Conservation (phyloP, 2,113 vertebrate genomes). For the Macaca fascicularis region DNA sequence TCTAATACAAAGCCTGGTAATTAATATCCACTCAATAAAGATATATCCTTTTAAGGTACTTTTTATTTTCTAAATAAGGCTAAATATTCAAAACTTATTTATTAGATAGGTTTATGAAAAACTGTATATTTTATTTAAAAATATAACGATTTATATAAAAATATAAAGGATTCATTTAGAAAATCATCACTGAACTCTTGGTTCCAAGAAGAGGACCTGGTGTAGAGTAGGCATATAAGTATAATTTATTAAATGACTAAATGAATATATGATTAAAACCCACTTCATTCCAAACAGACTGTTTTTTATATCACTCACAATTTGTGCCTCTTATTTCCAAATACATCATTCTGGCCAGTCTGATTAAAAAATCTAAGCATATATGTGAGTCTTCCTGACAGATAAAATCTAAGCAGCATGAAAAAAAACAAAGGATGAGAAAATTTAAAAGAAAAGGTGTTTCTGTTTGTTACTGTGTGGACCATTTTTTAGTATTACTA, state of each 20-base stretch:
- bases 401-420: not conserved
- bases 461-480: not conserved
- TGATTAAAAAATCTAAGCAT: constrained; percentile 16
- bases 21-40: not conserved
- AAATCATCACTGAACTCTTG: not conserved
- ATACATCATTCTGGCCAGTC: not conserved
- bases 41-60: not conserved
- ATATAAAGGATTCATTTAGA: not conserved
- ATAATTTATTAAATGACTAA: not conserved
- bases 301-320: not conserved
- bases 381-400: not conserved
- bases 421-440: not conserved
- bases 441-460: not conserved
- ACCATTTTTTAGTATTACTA: not conserved
- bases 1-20: not conserved
- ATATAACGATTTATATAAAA: not conserved
- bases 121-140: not conserved
- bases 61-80: not conserved
- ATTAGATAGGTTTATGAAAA: not conserved
- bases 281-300: not conserved
- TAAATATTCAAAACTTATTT: not conserved
- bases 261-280: not conserved
- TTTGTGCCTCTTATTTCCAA: constrained; percentile 21
- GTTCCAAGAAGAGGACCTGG: not conserved
- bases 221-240: not conserved